phyloP scores from a whole-genome alignment of 2,888 invertebrate species.

The Cheilosia impressa region DNA sequence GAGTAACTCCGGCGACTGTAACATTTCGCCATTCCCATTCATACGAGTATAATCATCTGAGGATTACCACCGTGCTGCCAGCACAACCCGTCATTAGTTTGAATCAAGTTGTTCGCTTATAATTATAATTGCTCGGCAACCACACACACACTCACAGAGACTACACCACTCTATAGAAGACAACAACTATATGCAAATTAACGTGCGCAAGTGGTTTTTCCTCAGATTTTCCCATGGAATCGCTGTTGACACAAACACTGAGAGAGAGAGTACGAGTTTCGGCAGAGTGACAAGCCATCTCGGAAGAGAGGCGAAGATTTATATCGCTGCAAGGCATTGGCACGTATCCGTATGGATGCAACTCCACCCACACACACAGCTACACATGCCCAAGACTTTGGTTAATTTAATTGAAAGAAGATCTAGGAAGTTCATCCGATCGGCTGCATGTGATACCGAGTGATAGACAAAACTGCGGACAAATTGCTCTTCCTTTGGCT shows the following conservation, averaged over 20 bases:
- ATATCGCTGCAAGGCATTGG: conserved; percentile 59
- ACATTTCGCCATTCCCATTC: conserved; percentile 41
- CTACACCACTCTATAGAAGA: conserved; percentile 17
- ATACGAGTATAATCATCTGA: conserved; percentile 31
- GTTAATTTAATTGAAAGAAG: conserved; percentile 73
- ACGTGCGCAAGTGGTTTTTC: conserved; percentile 70
- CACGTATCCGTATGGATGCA: conserved; percentile 42
- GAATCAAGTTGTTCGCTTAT: conserved; percentile 64
- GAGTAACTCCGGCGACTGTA: conserved; percentile 22
- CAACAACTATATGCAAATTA: conserved; percentile 58
- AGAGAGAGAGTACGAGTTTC: conserved; percentile 2
- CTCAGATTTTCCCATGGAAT: conserved; percentile 73
- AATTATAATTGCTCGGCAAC: conserved; percentile 61
- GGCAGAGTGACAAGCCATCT: conserved; percentile 58
- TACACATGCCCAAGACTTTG: conserved; percentile 32
- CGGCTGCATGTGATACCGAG: conserved; percentile 59
- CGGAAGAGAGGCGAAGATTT: conserved; percentile 32
- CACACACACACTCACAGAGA: conserved; percentile 7
- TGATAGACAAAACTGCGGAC: conserved; percentile 73
- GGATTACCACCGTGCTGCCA: conserved; percentile 33
- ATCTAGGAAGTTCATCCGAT: conserved; percentile 74
- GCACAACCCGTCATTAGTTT: conserved; percentile 60
- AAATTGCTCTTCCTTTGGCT: conserved; percentile 69
- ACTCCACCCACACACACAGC: conserved; percentile 58
- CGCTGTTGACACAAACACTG: conserved; percentile 65